phyloP scores from a whole-genome alignment of 2,888 invertebrate genomes.

The Lordiphosa andalusiaca region DNA sequence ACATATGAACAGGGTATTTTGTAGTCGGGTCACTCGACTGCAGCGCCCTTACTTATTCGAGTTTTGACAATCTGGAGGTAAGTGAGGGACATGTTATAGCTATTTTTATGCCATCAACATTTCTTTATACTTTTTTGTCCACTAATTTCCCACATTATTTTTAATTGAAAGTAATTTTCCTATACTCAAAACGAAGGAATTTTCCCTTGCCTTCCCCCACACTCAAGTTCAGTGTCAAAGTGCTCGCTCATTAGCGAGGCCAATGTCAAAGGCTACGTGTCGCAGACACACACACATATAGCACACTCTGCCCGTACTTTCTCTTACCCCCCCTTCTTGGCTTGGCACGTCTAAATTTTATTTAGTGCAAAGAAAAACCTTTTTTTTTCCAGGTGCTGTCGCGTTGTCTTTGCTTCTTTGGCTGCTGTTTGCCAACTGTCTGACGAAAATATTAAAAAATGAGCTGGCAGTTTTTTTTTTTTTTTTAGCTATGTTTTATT shows the following conservation, averaged over 20 bases:
- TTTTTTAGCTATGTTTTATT: slow-evolving; percentile 20
- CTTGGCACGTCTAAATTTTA: slow-evolving; percentile 45
- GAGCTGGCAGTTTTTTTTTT: slow-evolving; percentile 62
- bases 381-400: slow-evolving; percentile 50
- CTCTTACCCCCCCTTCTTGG: background rate
- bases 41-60: no score
- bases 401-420: slow-evolving; percentile 34
- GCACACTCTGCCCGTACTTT: background rate
- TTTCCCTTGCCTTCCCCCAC: slow-evolving; percentile 20
- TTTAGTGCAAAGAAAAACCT: slow-evolving; percentile 33
- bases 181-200: background rate
- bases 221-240: slow-evolving; percentile 62
- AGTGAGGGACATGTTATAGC: no score
- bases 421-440: slow-evolving; percentile 66
- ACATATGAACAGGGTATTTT: no score
- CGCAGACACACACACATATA: slow-evolving; percentile 32
- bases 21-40: no score
- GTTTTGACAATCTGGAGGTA: no score
- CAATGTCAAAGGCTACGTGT: slow-evolving; percentile 73
- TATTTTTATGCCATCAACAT: no score
- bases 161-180: slow-evolving; percentile 23
- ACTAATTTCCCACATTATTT: slow-evolving; percentile 4
- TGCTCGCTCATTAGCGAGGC: slow-evolving; percentile 68
- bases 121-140: no score
- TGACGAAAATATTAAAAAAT: slow-evolving; percentile 69